Conservation (phyloP, 1,140 invertebrate species). For the Ditylenchus dipsaci region DNA sequence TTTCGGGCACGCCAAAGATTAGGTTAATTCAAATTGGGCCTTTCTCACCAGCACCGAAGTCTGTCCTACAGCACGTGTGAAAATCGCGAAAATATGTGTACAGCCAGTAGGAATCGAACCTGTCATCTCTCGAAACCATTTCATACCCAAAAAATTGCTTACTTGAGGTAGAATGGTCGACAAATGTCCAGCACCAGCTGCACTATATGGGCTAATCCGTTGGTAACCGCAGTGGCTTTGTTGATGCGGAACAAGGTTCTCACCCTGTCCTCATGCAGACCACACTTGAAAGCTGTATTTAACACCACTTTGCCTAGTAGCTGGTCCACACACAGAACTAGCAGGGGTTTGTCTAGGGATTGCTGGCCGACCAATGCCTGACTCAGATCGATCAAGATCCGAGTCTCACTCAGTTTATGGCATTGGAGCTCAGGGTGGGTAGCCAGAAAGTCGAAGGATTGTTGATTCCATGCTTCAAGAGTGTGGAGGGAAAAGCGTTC, state of each 20-base stretch:
- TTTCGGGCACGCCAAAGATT: background rate
- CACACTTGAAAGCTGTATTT: background rate
- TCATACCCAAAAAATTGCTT: background rate
- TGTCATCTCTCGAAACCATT: no score
- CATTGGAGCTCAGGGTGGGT: background rate
- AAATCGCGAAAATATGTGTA: no score
- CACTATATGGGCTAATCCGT: background rate
- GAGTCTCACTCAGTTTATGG: background rate
- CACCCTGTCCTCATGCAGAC: background rate
- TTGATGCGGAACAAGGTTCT: background rate
- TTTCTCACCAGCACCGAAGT: no score
- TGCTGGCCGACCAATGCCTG: no score
- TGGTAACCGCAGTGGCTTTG: background rate
- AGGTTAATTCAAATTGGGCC: no score
- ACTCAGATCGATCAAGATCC: background rate
- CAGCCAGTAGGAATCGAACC: no score
- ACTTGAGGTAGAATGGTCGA: background rate
- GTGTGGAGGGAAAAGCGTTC: background rate
- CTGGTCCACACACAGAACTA: background rate
- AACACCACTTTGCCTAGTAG: background rate
- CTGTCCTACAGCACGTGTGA: no score
- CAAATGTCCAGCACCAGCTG: background rate
- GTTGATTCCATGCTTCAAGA: background rate
- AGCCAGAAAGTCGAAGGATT: background rate
- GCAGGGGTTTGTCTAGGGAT: no score